Conservation (phyloP, 1,140 invertebrate species). For the Cylas formicarius region DNA sequence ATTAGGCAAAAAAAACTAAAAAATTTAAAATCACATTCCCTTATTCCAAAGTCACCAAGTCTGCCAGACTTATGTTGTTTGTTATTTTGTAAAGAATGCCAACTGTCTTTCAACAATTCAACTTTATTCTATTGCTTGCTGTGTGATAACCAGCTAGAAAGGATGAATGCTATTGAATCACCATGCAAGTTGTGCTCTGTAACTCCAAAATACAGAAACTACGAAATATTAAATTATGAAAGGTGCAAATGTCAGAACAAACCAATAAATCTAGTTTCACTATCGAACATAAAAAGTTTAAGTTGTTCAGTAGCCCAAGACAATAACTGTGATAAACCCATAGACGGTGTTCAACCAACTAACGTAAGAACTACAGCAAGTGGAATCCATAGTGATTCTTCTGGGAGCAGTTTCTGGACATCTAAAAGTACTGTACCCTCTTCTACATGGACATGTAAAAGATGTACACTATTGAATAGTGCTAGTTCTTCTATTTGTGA, state of each 20-base stretch:
- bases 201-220: constrained; percentile 28
- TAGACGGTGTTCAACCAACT: constrained; percentile 36
- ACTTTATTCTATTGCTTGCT: constrained; percentile 25
- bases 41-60: constrained; percentile 21
- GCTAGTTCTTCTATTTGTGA: constrained; percentile 51
- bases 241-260: constrained; percentile 30
- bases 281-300: constrained; percentile 37
- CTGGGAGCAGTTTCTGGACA: constrained; percentile 28
- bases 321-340: constrained; percentile 27
- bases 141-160: constrained; percentile 27
- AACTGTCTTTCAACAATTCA: constrained; percentile 20
- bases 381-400: constrained; percentile 31
- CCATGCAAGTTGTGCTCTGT: constrained; percentile 38
- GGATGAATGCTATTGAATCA: constrained; percentile 35
- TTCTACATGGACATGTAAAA: constrained; percentile 74
- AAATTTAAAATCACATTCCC: background rate
- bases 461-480: constrained; percentile 78
- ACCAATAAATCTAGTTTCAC: constrained; percentile 28
- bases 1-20: constrained; percentile 13
- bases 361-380: constrained; percentile 38
- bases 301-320: constrained; percentile 36
- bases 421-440: constrained; percentile 31
- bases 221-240: constrained; percentile 33
- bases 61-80: constrained; percentile 16
- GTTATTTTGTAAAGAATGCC: constrained; percentile 18